Percentiles rank a stretch among this genome's conserved stretches.
These are phyloP conservation scores for Druceiella hillmani DNA, from an alignment of 2,888 invertebrate species.

Conservation along the genomic window DNA sequence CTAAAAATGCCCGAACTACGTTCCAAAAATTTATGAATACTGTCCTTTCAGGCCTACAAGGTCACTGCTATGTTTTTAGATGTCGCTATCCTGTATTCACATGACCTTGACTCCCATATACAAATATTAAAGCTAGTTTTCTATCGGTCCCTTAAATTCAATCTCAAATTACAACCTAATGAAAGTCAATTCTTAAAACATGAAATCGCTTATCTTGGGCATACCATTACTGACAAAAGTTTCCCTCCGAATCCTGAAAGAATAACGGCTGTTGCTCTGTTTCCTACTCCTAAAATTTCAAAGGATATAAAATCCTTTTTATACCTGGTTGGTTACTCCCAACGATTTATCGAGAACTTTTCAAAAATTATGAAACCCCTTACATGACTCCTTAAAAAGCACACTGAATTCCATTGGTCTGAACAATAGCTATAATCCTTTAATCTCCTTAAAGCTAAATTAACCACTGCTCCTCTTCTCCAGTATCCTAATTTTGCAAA, in stretches of 20 bases:
- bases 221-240: slow-evolving; percentile 17
- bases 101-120: too few relatives aligned
- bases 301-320: slow-evolving; percentile 25
- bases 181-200: slow-evolving; percentile 23
- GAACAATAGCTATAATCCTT: slow-evolving; percentile 6
- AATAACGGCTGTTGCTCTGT: slow-evolving; percentile 19
- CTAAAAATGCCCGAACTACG: too few relatives aligned
- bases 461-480: slow-evolving; percentile 16
- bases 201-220: slow-evolving; percentile 23
- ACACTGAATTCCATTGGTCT: slow-evolving; percentile 2
- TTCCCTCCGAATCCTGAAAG: slow-evolving; percentile 23
- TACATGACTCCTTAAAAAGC: slow-evolving; percentile 6
- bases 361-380: slow-evolving; percentile 16
- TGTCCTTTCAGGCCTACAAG: too few relatives aligned
- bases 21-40: too few relatives aligned
- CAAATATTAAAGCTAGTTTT: too few relatives aligned
- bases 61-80: too few relatives aligned
- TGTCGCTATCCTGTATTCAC: too few relatives aligned
- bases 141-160: too few relatives aligned
- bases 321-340: slow-evolving; percentile 26
- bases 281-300: slow-evolving; percentile 17
- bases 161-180: slow-evolving; percentile 20
- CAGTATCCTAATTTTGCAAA: slow-evolving; percentile 27
- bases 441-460: slow-evolving; percentile 11
- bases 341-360: slow-evolving; percentile 26